Conservation (phyloP, 2,113 vertebrate species). For the Melierax canorus region DNA sequence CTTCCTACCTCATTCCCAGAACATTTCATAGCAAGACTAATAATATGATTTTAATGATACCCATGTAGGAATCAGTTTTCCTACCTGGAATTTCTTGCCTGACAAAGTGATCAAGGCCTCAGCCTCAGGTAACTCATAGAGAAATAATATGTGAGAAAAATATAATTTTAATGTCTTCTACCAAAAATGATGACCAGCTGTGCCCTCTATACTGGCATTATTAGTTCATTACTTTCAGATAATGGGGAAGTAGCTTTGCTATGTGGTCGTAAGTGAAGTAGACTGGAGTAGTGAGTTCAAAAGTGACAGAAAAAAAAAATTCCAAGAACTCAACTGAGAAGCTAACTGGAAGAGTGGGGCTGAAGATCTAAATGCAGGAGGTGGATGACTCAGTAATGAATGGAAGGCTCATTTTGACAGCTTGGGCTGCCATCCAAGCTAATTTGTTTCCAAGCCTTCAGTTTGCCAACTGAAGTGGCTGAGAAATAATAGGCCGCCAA, state of each 20-base stretch:
- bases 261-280: constrained; percentile 23
- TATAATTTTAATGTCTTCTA: constrained; percentile 31
- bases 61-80: neutral
- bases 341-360: constrained; percentile 30
- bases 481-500: constrained; percentile 69
- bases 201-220: neutral
- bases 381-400: constrained; percentile 55
- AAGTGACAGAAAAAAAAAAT: constrained; percentile 15
- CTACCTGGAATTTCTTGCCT: neutral
- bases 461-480: constrained; percentile 65
- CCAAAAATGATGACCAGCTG: constrained; percentile 18
- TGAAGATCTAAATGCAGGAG: constrained; percentile 48
- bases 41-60: constrained; percentile 33
- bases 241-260: constrained; percentile 52
- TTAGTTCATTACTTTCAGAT: constrained; percentile 53
- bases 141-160: neutral
- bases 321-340: constrained; percentile 45
- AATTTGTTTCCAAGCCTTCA: constrained; percentile 67
- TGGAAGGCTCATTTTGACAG: constrained; percentile 58
- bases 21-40: neutral
- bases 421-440: constrained; percentile 65
- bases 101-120: constrained; percentile 8
- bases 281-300: constrained; percentile 39
- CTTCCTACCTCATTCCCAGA: constrained; percentile 20
- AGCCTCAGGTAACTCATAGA: neutral